Evolutionary conservation across 2,888 invertebrate species (phyloP), one percentile per base, ranked within the genome.

Genomic region (Trichopria drosophilae): DNA sequence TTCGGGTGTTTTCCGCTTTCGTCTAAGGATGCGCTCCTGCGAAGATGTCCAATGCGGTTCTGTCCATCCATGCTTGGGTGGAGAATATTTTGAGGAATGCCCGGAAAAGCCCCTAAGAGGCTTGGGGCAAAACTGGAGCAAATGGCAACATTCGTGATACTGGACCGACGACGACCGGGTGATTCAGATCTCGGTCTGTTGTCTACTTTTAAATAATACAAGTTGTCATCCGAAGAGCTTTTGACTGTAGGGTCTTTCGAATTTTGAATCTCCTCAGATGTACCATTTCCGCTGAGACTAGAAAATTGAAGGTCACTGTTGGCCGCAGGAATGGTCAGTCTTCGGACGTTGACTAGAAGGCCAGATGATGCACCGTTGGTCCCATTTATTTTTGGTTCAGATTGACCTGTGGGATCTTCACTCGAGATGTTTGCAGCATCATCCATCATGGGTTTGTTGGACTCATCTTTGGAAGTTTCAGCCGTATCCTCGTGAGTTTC

Each of bases 81-180:
- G n/a, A n/a, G n/a, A n/a, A n/a, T n/a, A n/a, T n/a, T n/a, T n/a
- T n/a, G n/a, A 2, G 73, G 65, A 3, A 68, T 53, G 4, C 62
- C 65, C 2, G 68, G 64, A 18, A 63, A 68, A 2, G 65, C 62
- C 2, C 71, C 64, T 4, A 66, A 60, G 5, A 75, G 50, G 39
- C 74, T 72, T 1, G 74, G 65, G 0, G 66, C 70, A 13, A 74
- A 62, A 29, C 72, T 73, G 29, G 73, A 71, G 23, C 69, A 66
- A 12, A 75, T 72, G 3, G 71, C 73, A 2, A 65, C 63, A 31
- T 61, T 69, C 0, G 73, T 64, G 70, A 79, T 60, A 67, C 73
- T 63, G 1, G 62, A 50, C 37, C 65, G 51, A 80, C 79, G 71
- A 80, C 53, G 2, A 39, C 49, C 6, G 57, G 36, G 2, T 28